These are phyloP conservation scores for Atherinosoma microstoma DNA, from an alignment of 2,797 vertebrate species.

Conservation along the genomic window DNA sequence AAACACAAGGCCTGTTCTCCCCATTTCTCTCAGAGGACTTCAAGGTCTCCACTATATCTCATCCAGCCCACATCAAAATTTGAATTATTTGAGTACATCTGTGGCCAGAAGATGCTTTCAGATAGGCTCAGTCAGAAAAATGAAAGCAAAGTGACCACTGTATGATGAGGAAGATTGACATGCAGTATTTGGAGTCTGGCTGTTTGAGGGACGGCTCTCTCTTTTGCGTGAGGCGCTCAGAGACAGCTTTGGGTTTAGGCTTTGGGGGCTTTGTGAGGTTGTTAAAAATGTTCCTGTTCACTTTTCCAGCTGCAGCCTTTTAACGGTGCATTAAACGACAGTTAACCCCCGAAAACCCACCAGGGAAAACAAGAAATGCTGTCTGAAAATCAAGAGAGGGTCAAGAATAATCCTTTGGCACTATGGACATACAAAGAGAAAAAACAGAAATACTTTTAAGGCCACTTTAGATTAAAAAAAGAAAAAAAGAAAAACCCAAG, in stretches of 20 bases:
- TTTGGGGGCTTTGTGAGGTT: constrained; percentile 78
- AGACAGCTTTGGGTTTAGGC: constrained; percentile 67
- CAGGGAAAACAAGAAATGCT: constrained; percentile 72
- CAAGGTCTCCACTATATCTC: constrained; percentile 66
- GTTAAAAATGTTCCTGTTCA: constrained; percentile 81
- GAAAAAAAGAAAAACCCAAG: constrained; percentile 42
- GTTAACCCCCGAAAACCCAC: constrained; percentile 64
- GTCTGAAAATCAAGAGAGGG: constrained; percentile 73
- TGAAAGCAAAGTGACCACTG: constrained; percentile 44
- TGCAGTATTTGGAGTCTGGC: constrained; percentile 60
- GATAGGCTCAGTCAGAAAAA: constrained; percentile 23
- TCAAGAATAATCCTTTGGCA: constrained; percentile 67
- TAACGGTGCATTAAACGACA: constrained; percentile 79
- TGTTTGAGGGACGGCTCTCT: constrained; percentile 62
- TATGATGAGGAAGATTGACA: constrained; percentile 49
- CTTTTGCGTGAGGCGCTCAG: constrained; percentile 70
- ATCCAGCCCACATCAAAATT: constrained; percentile 30
- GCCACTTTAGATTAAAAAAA: constrained; percentile 26
- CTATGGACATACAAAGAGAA: constrained; percentile 43
- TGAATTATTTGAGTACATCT: constrained; percentile 49
- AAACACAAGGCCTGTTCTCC: constrained; percentile 60
- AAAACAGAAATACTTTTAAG: constrained; percentile 48
- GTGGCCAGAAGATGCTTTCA: constrained; percentile 47
- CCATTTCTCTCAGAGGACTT: constrained; percentile 49
- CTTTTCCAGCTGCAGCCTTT: constrained; percentile 82